Percentiles rank a stretch among this genome's conserved stretches.
Evolutionary conservation across 2,113 vertebrate genomes (phyloP).

Genomic region (Vanacampus margaritifer): DNA sequence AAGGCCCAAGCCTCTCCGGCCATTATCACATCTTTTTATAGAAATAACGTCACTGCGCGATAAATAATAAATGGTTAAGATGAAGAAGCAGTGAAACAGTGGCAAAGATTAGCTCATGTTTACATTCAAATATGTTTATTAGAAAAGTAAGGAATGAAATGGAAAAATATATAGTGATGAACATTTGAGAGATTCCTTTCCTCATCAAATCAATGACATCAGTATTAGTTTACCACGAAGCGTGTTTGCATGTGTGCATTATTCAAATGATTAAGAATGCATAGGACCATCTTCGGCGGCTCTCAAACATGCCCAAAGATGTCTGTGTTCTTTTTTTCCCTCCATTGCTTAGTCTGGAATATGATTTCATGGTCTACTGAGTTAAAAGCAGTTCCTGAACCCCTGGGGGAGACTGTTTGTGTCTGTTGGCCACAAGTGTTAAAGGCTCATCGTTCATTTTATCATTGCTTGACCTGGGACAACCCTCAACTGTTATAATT

Average conservation of each 20-base stretch:
- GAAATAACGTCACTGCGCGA: conserved; percentile 54
- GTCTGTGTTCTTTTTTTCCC: conserved; percentile 7
- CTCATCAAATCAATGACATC: not conserved
- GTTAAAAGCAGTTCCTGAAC: conserved; percentile 53
- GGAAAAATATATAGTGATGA: not conserved
- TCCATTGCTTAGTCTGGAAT: conserved; percentile 28
- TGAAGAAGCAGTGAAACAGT: conserved; percentile 13
- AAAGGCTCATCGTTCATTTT: conserved; percentile 38
- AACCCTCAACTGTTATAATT: conserved; percentile 51
- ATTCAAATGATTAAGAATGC: conserved; percentile 22
- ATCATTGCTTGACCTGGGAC: conserved; percentile 63
- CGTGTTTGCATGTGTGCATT: not conserved
- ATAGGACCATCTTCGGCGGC: conserved; percentile 19
- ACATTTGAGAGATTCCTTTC: not conserved
- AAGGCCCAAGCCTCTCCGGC: conserved; percentile 15
- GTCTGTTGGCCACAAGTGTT: conserved; percentile 50
- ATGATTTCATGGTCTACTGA: conserved; percentile 62
- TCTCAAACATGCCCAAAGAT: conserved; percentile 16
- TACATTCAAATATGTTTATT: not conserved
- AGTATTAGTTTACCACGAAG: not conserved
- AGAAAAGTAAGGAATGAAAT: not conserved
- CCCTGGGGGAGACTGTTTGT: conserved; percentile 48
- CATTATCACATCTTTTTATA: conserved; percentile 40
- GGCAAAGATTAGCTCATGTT: not conserved
- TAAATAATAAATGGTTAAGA: conserved; percentile 58